Conservation (phyloP, 2,113 vertebrate genomes). For the Pseudorasbora parva region DNA sequence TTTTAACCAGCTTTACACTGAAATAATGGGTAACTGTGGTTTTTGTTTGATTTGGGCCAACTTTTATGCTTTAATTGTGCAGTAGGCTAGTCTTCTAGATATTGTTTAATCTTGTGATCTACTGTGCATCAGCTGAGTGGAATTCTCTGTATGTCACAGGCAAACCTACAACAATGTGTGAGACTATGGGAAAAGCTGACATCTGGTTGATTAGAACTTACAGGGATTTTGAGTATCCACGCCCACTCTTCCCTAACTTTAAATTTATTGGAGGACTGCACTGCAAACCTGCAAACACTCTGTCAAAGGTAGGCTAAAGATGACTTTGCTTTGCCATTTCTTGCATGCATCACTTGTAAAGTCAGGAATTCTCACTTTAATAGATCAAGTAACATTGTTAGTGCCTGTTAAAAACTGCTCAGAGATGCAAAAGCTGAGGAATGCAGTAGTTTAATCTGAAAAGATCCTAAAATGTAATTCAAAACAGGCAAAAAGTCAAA, state of each 20-base stretch:
- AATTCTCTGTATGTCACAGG: slow-evolving; percentile 65
- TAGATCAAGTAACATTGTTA: no score
- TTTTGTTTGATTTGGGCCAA: neutral
- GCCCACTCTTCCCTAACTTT: slow-evolving; percentile 84
- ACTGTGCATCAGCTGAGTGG: neutral
- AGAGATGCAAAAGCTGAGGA: no score
- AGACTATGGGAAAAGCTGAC: slow-evolving; percentile 83
- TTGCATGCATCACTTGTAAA: no score
- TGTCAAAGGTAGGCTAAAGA: slow-evolving; percentile 84
- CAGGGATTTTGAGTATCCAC: slow-evolving; percentile 88
- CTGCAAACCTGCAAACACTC: slow-evolving; percentile 81
- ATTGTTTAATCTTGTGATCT: neutral
- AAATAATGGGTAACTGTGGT: slow-evolving; percentile 50
- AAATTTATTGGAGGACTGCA: slow-evolving; percentile 87
- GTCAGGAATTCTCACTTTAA: no score
- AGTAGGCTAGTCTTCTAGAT: neutral
- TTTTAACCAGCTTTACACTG: slow-evolving; percentile 56
- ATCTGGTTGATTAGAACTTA: slow-evolving; percentile 88
- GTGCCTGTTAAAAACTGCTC: no score
- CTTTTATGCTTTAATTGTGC: neutral
- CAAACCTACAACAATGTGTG: slow-evolving; percentile 80
- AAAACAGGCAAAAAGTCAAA: no score
- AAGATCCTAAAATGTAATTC: no score
- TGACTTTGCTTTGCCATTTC: neutral
- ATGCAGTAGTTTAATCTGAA: no score